Base-by-base conservation (phyloP, 2,888 invertebrate species). In the Ecliptopera silaceata region DNA sequence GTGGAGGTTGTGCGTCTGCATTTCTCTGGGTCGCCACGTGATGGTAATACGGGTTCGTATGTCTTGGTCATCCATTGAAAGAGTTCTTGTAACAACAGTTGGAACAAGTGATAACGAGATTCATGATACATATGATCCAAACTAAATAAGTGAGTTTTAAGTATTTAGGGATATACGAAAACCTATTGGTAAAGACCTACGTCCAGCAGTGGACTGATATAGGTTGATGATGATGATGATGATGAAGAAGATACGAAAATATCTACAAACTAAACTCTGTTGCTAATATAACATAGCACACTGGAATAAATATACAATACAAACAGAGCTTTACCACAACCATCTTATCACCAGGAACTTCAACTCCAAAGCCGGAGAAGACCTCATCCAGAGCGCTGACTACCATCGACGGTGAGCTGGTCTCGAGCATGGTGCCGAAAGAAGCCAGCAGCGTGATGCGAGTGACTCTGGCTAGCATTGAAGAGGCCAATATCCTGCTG, bases 1-100 rank as follows among this genome's bases (percentile, higher is more conserved):
- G 96, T 97, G 15, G 96, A 97, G 80, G 96, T 96, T 42, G 93
- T 95, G 1, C 92, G 96, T 53, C 82, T 95, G 51, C 93, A 94
- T 69, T 91, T 90, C 67, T 76, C 84, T 17, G 85, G 88, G 1
- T 88, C 89, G 0, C 88, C 89, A 2, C 71, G 86, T 58, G 88
- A 88, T 41, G 88, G 88, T 61, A 86, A 84, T 62, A 83, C 80
- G 72, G 82, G 80, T 83, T 67, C 68, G 67, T 68, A 50, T 15
- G 10, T n/a, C 11, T 38, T 13, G 5, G 64, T 61, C 15, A 15
- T 10, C 15, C 36, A 2, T 10, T 36, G 36, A 8, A 15, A 36
- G 15, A 22, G 26, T 26, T 34, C 11, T 17, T 17, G 4, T 12
- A 38, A 10, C 36, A 36, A 36, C 8, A 36, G 15, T 15, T 34